Base-by-base conservation (phyloP, 2,797 vertebrate species). In the Caiman crocodilus region DNA sequence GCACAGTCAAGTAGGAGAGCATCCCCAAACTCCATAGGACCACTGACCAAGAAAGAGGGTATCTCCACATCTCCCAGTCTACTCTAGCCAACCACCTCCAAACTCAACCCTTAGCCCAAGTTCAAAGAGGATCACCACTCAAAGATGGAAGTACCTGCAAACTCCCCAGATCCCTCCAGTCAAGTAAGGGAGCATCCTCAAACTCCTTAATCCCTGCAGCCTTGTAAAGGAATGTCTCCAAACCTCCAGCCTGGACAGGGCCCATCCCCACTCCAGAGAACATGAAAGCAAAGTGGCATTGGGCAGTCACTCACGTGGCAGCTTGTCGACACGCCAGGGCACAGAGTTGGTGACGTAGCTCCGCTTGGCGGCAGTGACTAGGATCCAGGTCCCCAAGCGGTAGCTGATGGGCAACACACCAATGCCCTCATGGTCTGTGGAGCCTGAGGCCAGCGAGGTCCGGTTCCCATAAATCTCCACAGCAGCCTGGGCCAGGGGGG, bases 271-370 rank as follows among this genome's bases (percentile, higher is more conserved):
- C 13, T 21, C 60, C 67, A 3, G 21, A 12, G 13, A 14, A 12
- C 32, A 20, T 50, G 42, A 10, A 50, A 42, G 32, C 21, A 4
- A 25, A 23, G 2, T 23, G 60, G 61, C 65, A 32, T n/a, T 30
- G 26, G 25, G 21, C 23, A 25, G 60, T 18, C 63, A 98, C 99
- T 99, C 97, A 99, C 99, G 75, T 6, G 99, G 99, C 93, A 99
- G 98, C 90, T 99, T 98, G 97, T 96, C 98, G 96, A 99, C 99
- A 2, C 98, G 98, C 99, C 99, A 99, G 65, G 99, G 99, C 90
- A 99, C 98, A 0, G 99, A 99, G 98, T 99, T 98, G 89, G 99
- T 98, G 97, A 99, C 98, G 93, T 99, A 99, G 97, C 99, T 98
- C 1, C 94, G 98, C 92, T 98, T 99, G 91, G 98, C 97, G 28